Base-by-base conservation (phyloP, 2,113 vertebrate species). In the Probosciger aterrimus region DNA sequence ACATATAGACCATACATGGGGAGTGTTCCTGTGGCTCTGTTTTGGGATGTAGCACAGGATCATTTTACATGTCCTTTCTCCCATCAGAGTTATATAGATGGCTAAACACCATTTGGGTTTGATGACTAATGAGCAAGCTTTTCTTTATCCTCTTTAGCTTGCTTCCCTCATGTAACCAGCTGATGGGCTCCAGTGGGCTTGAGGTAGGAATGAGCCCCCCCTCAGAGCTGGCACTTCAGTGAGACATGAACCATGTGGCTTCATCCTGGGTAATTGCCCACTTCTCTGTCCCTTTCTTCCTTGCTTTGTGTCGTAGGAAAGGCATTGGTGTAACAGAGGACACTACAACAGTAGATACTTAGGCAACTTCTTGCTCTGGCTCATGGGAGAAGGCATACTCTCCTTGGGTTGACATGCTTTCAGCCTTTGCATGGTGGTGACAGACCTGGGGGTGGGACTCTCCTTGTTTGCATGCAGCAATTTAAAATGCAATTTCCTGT, bases 401-500 rank as follows among this genome's bases (percentile, higher is more conserved):
- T 75, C n/a, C 41, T 70, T 47, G 52, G 55, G 28, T 52, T 93
- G 41, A n/a, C 23, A 3, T 47, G 43, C 53, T 82, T 79, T 88
- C 52, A 73, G 60, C 76, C 86, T 88, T 91, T 65, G 70, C 44
- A 63, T 84, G 37, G 27, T 65, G 68, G 50, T 86, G 35, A 52
- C 39, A 79, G 50, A 41, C 46, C n/a, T 52, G 69, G 37, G 43
- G 47, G 8, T 69, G 49, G 65, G 57, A 85, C 77, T 89, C 64
- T 53, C 41, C 52, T 84, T 89, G 33, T 71, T 92, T 68, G 60
- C 68, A 50, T 27, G 46, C 33, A 81, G 73, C 57, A 76, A 39
- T 95, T 84, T 55, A 88, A 91, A 91, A 87, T 73, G 89, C 70
- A 65, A 5, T 79, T 92, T 79, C 59, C 35, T 18, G 10, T 89